Conservation (phyloP, 1,140 invertebrate species). For the Drosophila carrolli region DNA sequence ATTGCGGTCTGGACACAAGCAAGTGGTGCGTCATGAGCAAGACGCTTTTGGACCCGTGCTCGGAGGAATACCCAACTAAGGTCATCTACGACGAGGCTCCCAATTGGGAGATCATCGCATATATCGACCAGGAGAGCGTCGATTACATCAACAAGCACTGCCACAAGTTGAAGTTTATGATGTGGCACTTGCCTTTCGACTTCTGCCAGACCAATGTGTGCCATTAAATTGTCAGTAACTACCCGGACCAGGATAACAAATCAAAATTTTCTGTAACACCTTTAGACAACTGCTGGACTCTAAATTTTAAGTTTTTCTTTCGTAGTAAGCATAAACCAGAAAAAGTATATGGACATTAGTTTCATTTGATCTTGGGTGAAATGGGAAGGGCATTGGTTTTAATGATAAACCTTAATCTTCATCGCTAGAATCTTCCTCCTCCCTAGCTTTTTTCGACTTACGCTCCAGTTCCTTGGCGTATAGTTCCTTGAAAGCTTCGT, state of each 20-base stretch:
- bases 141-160: background rate
- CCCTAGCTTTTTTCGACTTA: conserved; percentile 22
- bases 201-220: background rate
- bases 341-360: too few species aligned
- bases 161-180: background rate
- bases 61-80: background rate
- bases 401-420: conserved; percentile 24
- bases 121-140: background rate
- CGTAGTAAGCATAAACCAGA: too few species aligned
- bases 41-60: background rate
- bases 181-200: background rate
- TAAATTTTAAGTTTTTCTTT: too few species aligned
- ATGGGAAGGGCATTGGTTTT: too few species aligned
- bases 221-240: too few species aligned
- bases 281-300: too few species aligned
- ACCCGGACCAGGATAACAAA: too few species aligned
- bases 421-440: conserved; percentile 56
- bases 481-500: conserved; percentile 76
- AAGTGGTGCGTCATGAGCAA: background rate
- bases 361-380: too few species aligned
- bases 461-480: conserved; percentile 62
- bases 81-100: background rate
- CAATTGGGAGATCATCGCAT: background rate
- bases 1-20: background rate
- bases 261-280: too few species aligned